A percentile compares a stretch with the other conserved stretches of the same genome.
phyloP scores from a whole-genome alignment of 2,113 vertebrate genomes.

The Neolamprologus sp. region DNA sequence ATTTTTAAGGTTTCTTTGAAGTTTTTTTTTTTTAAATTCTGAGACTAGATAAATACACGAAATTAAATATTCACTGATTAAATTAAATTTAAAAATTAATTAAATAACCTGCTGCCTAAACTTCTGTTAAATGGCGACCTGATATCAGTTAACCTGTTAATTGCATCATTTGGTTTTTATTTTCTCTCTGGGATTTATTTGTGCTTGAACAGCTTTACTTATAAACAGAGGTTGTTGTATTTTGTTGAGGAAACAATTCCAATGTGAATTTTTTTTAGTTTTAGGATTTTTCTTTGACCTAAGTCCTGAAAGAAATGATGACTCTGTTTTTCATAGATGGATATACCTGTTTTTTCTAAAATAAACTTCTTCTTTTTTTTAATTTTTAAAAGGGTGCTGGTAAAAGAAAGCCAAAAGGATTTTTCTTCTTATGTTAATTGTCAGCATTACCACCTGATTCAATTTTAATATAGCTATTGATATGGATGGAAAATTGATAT shows the following conservation, averaged over 20 bases:
- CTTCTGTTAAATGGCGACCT: background rate
- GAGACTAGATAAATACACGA: background rate
- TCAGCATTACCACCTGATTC: background rate
- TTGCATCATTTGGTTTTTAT: background rate
- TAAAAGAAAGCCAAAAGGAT: background rate
- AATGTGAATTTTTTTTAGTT: background rate
- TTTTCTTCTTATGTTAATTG: background rate
- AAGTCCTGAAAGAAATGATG: background rate
- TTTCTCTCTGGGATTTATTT: background rate
- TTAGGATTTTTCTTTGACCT: background rate
- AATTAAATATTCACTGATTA: background rate
- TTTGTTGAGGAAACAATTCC: background rate
- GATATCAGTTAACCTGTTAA: background rate
- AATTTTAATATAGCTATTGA: background rate
- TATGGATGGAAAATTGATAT: background rate
- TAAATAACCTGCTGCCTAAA: background rate
- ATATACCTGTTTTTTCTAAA: background rate
- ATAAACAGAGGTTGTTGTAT: background rate
- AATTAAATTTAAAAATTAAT: background rate
- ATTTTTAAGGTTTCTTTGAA: background rate
- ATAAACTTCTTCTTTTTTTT: background rate
- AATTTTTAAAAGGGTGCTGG: background rate
- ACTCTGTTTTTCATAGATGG: background rate
- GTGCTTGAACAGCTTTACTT: background rate
- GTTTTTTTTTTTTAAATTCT: fast-evolving